Conservation (phyloP, 2,113 vertebrate species). For the Formicarius rufipectus region DNA sequence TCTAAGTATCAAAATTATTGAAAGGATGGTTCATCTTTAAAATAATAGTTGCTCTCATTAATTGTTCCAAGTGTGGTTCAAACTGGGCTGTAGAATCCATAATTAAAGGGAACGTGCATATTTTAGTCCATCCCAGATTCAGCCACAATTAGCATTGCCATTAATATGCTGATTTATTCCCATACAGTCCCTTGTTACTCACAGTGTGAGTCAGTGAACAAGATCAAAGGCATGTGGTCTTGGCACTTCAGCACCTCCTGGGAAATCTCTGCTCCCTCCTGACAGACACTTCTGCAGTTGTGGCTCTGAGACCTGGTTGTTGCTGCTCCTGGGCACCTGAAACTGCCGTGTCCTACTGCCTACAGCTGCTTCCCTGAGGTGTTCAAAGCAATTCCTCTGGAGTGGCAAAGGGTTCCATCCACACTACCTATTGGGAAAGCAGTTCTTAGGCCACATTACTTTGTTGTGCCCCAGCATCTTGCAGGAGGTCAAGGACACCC, state of each 20-base stretch:
- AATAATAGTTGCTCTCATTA: background rate
- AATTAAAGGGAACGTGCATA: background rate
- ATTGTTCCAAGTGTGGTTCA: background rate
- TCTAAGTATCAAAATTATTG: background rate
- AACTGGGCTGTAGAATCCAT: background rate
- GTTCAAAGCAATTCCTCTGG: background rate
- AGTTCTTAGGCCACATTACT: background rate
- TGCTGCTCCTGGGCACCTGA: background rate
- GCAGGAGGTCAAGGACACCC: background rate
- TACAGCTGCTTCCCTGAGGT: background rate
- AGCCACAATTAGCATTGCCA: background rate
- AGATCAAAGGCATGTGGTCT: background rate
- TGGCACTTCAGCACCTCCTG: background rate
- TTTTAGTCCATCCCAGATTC: background rate
- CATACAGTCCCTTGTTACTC: background rate
- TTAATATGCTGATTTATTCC: conserved; percentile 39
- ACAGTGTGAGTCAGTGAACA: background rate
- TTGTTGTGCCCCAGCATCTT: background rate
- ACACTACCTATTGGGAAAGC: background rate
- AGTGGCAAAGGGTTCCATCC: background rate
- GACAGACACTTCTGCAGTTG: background rate
- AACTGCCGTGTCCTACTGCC: fast-evolving
- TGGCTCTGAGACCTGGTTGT: background rate
- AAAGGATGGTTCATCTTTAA: background rate
- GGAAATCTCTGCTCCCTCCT: background rate